Conservation (phyloP, 2,888 invertebrate genomes). For the Crepidodera aurea region DNA sequence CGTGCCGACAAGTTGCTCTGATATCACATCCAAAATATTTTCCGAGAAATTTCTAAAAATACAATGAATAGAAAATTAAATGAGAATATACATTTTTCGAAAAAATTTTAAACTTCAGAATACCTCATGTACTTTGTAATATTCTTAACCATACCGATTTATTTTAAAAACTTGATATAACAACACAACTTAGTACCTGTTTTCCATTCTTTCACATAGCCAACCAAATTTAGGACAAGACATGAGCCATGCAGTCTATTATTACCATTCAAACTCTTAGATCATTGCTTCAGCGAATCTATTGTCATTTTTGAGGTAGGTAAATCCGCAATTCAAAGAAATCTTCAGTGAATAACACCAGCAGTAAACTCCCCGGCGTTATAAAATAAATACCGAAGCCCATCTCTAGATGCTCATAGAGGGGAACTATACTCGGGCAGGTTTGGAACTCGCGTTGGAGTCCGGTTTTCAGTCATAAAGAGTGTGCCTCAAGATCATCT, state of each 20-base stretch:
- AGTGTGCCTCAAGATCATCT: slow-evolving; percentile 35
- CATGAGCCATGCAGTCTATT: slow-evolving; percentile 10
- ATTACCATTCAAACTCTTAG: not conserved
- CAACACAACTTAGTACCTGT: not conserved
- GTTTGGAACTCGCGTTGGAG: slow-evolving; percentile 29
- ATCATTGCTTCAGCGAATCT: not conserved
- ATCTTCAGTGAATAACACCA: slow-evolving; percentile 1
- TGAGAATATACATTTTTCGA: too few relatives aligned
- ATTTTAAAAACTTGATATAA: too few relatives aligned
- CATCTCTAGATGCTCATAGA: slow-evolving; percentile 27
- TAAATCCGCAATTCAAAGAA: slow-evolving; percentile 12
- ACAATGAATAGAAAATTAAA: too few relatives aligned
- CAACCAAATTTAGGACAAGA: not conserved
- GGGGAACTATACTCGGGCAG: slow-evolving; percentile 31
- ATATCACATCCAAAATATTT: too few relatives aligned
- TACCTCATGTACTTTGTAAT: too few relatives aligned
- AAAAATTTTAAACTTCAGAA: too few relatives aligned
- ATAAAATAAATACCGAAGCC: slow-evolving; percentile 12
- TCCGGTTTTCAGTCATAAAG: slow-evolving; percentile 35
- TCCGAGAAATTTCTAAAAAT: too few relatives aligned
- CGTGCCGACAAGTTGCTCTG: too few relatives aligned
- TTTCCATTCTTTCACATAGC: not conserved
- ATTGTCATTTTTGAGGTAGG: slow-evolving; percentile 12
- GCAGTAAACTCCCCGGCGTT: slow-evolving; percentile 7
- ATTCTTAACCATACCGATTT: too few relatives aligned